Conservation (phyloP, 2,113 vertebrate genomes). For the Desmodus rotundus region DNA sequence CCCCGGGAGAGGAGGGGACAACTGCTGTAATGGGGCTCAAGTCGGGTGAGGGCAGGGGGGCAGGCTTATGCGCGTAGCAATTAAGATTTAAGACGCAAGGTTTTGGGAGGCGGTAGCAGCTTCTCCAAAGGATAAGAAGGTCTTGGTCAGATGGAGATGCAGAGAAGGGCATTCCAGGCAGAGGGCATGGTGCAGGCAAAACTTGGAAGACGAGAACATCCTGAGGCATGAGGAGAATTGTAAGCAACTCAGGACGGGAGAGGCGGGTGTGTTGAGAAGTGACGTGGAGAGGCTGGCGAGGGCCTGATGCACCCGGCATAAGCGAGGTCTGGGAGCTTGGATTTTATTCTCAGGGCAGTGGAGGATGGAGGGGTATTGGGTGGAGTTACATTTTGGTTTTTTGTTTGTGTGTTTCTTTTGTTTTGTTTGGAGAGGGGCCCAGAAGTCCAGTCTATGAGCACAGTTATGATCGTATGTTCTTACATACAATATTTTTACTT, state of each 20-base stretch:
- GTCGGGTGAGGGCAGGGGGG: neutral
- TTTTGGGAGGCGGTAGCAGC: neutral
- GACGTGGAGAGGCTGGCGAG: neutral
- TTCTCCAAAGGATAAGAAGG: neutral
- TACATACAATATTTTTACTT: neutral
- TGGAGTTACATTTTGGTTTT: neutral
- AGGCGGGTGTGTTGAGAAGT: neutral
- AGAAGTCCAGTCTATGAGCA: neutral
- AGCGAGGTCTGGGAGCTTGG: neutral
- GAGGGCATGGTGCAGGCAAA: neutral
- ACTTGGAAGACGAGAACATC: neutral
- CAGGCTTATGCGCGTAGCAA: neutral
- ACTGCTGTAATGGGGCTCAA: neutral
- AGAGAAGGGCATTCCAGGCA: neutral
- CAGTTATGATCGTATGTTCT: constrained; percentile 19
- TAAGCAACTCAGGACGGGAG: neutral
- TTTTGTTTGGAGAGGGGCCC: neutral
- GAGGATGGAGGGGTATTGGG: neutral
- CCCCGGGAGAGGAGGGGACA: neutral
- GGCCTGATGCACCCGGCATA: neutral
- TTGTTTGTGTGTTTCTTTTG: neutral
- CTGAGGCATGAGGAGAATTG: neutral
- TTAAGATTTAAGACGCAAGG: neutral
- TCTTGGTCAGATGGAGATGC: neutral
- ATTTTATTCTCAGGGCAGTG: neutral